Conservation (phyloP, 2,113 vertebrate genomes). For the Amphiprion percula region DNA sequence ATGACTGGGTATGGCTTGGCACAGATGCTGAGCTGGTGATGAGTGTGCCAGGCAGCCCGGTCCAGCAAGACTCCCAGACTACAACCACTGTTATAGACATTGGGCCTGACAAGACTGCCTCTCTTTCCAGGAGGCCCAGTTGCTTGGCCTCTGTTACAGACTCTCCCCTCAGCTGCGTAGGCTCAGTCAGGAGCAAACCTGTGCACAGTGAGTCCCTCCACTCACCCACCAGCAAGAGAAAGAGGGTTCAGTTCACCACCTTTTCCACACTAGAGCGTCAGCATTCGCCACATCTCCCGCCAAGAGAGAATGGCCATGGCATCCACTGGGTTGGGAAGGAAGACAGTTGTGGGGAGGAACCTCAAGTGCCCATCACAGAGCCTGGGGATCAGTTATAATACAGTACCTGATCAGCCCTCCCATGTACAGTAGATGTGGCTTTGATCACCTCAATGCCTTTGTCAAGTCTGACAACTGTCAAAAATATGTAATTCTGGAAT, state of each 20-base stretch:
- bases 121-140: slow-evolving; percentile 75
- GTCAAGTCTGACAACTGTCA: slow-evolving; percentile 53
- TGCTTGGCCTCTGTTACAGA: slow-evolving; percentile 76
- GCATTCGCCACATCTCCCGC: slow-evolving; percentile 76
- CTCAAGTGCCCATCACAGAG: slow-evolving; percentile 80
- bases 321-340: slow-evolving; percentile 92
- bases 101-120: slow-evolving; percentile 78
- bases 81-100: slow-evolving; percentile 89
- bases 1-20: slow-evolving; percentile 95
- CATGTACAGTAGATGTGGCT: slow-evolving; percentile 76
- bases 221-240: slow-evolving; percentile 95
- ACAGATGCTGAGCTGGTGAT: slow-evolving; percentile 91
- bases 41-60: slow-evolving; percentile 84
- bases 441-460: slow-evolving; percentile 85
- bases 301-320: slow-evolving; percentile 85
- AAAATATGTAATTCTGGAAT: slow-evolving; percentile 59
- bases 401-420: slow-evolving; percentile 66
- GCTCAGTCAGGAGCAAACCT: slow-evolving; percentile 77
- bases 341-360: slow-evolving; percentile 83
- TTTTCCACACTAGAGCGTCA: slow-evolving; percentile 89
- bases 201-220: slow-evolving; percentile 84
- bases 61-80: slow-evolving; percentile 85
- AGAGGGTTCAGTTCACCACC: slow-evolving; percentile 95
- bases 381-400: slow-evolving; percentile 71
- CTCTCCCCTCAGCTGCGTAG: slow-evolving; percentile 67